Evolutionary conservation across 2,888 invertebrate genomes (phyloP), one percentile per base, ranked within the genome.

Genomic region (Drosophila mimica): DNA sequence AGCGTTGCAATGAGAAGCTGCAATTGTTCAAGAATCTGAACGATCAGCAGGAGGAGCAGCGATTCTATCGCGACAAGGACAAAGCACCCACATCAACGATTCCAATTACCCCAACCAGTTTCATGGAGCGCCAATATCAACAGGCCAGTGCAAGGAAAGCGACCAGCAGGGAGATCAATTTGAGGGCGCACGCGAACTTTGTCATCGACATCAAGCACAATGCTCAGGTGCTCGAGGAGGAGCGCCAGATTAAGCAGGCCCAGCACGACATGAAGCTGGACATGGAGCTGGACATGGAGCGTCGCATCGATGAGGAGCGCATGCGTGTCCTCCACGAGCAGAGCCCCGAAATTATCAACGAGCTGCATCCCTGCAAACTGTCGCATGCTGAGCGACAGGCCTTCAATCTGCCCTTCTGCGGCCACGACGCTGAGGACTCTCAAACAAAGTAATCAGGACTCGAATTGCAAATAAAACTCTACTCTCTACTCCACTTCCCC

Each of bases 91-190:
- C 13, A 2, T 63, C 64, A 0, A n/a, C 53, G 7, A 40, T 52
- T 5, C 31, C 59, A 11, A 43, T 28, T 33, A 88, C 79, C 11
- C 48, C 59, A 20, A 87, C 79, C 53, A 75, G 76, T 62, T 83
- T 83, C 40, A 88, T 89, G 59, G 70, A 83, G 63, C 88, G 83
- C 4, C 83, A 83, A 7, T 69, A 83, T 28, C 70, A 63, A n/a
- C 54, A 59, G 52, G 34, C 56, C 9, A 30, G 13, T 34, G 68
- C 13, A 0, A 58, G 43, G 8, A 49, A 70, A 1, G 66, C 58
- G 9, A 20, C 28, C n/a, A 53, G 48, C 3, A 69, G 25, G 13
- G 40, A 36, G 0, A 11, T 51, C 28, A 76, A 65, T n/a, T 13
- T 53, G 0, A 53, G 43, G 15, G 61, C 59, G 36, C 66, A 69